Percentiles rank a stretch among this genome's conserved stretches.
Conservation (phyloP, 2,113 vertebrate species). For the Xiphias gladius region DNA sequence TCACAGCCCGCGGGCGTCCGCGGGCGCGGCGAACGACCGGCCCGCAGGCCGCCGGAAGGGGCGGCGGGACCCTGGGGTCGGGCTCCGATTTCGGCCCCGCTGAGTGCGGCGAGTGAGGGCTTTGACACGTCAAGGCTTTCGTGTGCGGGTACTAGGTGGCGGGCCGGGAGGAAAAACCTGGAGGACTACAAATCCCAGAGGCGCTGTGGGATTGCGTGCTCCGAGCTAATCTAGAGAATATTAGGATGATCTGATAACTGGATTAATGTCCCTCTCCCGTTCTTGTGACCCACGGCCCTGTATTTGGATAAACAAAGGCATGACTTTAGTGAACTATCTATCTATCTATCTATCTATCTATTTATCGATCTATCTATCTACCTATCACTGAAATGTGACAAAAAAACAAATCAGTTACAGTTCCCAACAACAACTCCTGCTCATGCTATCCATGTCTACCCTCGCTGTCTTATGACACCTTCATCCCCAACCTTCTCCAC, state of each 20-base stretch:
- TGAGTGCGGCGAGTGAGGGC: background rate
- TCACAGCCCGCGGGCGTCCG: background rate
- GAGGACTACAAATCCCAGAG: slow-evolving; percentile 57
- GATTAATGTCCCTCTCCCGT: slow-evolving; percentile 66
- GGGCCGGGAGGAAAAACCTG: background rate
- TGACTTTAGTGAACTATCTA: slow-evolving; percentile 3
- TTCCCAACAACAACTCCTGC: background rate
- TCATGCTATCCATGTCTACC: background rate
- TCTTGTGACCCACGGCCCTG: slow-evolving; percentile 54
- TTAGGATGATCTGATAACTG: slow-evolving; percentile 71
- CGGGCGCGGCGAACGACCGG: too few species aligned
- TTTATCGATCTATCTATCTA: slow-evolving; percentile 15
- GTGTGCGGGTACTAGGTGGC: background rate
- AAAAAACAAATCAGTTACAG: background rate
- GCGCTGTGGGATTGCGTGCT: background rate
- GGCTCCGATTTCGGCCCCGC: slow-evolving; percentile 38
- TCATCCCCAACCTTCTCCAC: slow-evolving; percentile 9
- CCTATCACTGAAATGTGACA: background rate
- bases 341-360: slow-evolving; percentile 14
- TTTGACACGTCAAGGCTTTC: slow-evolving; percentile 38
- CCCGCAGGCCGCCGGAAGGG: too few species aligned
- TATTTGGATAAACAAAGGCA: slow-evolving; percentile 4
- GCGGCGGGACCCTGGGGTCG: too few species aligned
- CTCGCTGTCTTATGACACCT: slow-evolving; percentile 1
- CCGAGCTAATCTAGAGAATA: slow-evolving; percentile 63